Base-by-base conservation (phyloP, 2,113 vertebrate species). In the Oenanthe oenanthe region DNA sequence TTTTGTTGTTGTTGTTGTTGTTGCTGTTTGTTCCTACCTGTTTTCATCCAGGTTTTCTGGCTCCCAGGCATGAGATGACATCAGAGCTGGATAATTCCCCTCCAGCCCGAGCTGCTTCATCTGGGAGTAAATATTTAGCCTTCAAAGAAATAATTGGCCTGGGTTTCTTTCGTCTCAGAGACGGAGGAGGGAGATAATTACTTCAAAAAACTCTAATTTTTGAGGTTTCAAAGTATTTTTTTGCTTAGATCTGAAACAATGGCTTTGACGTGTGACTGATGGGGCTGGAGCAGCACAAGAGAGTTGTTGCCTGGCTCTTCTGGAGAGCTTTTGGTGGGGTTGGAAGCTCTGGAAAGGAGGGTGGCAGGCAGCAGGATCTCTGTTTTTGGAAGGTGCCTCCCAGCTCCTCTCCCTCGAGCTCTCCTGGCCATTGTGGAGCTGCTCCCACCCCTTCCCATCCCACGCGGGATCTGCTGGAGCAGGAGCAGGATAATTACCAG, bases 111-210 rank as follows among this genome's bases (percentile, higher is more conserved):
- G 88, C 87, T 75, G 73, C 66, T 87, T 92, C 43, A 66, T n/a
- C 73, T 56, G 12, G 21, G 47, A 77, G 81, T 93, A 93, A 94
- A 96, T 92, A 95, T 88, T 95, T 90, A 85, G n/a, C 92, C 95
- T 96, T 96, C 95, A 92, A 93, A 95, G 85, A 88, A 70, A n/a
- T 88, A 95, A 92, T 90, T 95, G 82, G 85, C 87, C 25, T 2
- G 2, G 38, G 78, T 75, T 95, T 53, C 73, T 94, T 85, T 76
- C 4, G 62, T 83, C 92, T 83, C 12, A 1, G 51, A 83, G 84
- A 80, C 0, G 15, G 89, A 68, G 87, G 87, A 91, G 94, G 89
- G 54, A 95, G 92, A 71, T 93, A 83, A 96, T 85, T 62, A 60
- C 89, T 90, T 94, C 32, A 38, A 72, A 89, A 95, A 87, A 34